Base-by-base conservation (phyloP, 2,888 invertebrate genomes). In the Dyspetes luteomarginatus region DNA sequence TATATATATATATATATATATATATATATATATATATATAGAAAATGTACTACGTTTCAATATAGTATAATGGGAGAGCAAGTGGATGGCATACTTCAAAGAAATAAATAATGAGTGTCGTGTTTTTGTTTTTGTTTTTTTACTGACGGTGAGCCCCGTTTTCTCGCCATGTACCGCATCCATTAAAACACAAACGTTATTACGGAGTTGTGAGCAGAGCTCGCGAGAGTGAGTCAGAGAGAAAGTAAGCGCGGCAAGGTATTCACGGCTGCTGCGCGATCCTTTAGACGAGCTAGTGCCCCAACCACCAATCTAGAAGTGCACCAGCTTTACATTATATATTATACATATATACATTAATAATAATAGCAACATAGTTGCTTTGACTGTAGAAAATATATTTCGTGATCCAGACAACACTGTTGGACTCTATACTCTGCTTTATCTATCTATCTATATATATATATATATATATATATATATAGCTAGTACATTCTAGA, bases 191-290 rank as follows among this genome's bases (percentile, higher is more conserved):
- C 28, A 65, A 65, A 30, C 43, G n/a, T 43, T 43, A 52, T 24
- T 24, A 81, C 68, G 56, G 75, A 64, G 52, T 19, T 22, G 80
- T 65, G 75, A 78, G 67, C 82, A 83, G 82, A 80, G 83, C 60
- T 71, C 60, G 78, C 64, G 80, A 76, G 82, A 77, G 85, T 89
- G 88, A 89, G 82, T 88, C 89, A 88, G 89, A 89, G 89, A 88
- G 89, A 89, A 89, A 89, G 89, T 89, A 85, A 88, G 84, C 85
- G 84, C 85, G 84, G 83, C 83, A 83, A 85, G 85, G 85, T 82
- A 85, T 83, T 83, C 83, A 85, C 80, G 73, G 81, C 83, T 75
- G 75, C 79, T 84, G 84, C 83, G 83, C 85, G 86, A 85, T 75
- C 84, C 80, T 84, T 82, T 86, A 81, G 86, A 87, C 86, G 86